Conservation (phyloP, 1,140 invertebrate species). For the Drosophila paulistorum region DNA sequence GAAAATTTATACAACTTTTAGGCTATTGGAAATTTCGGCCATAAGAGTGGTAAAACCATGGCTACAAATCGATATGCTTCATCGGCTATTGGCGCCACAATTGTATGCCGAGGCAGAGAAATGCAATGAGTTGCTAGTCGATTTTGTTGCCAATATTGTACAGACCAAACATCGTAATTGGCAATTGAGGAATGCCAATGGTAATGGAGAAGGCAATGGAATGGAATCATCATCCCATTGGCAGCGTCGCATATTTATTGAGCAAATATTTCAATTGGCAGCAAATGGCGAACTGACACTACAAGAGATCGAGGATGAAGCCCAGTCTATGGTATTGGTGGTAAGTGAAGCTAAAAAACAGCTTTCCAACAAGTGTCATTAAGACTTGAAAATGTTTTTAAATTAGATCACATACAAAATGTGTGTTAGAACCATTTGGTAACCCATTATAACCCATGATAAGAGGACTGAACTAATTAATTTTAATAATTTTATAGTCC, state of each 20-base stretch:
- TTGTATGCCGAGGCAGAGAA: constrained; percentile 55
- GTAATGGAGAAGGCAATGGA: not conserved
- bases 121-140: constrained; percentile 63
- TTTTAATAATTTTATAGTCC: constrained; percentile 38
- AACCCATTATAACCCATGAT: too few species aligned
- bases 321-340: constrained; percentile 79
- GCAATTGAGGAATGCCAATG: constrained; percentile 48
- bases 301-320: constrained; percentile 76
- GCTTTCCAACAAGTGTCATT: too few species aligned
- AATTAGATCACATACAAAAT: too few species aligned
- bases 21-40: constrained; percentile 74
- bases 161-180: constrained; percentile 70
- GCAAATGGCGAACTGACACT: constrained; percentile 70
- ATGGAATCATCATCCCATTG: constrained; percentile 31
- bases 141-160: constrained; percentile 73
- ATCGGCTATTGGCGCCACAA: constrained; percentile 59
- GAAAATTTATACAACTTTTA: constrained; percentile 11
- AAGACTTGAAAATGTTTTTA: too few species aligned
- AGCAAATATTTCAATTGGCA: constrained; percentile 77
- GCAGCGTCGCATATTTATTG: constrained; percentile 77
- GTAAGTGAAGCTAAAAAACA: constrained; percentile 34
- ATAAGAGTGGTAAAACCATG: constrained; percentile 73
- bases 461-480: too few species aligned
- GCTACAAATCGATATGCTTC: constrained; percentile 72
- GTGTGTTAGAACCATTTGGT: too few species aligned